Percentiles rank a stretch among this genome's conserved stretches.
Conservation (phyloP, 2,797 vertebrate species). For the Macroramphosus scolopax region DNA sequence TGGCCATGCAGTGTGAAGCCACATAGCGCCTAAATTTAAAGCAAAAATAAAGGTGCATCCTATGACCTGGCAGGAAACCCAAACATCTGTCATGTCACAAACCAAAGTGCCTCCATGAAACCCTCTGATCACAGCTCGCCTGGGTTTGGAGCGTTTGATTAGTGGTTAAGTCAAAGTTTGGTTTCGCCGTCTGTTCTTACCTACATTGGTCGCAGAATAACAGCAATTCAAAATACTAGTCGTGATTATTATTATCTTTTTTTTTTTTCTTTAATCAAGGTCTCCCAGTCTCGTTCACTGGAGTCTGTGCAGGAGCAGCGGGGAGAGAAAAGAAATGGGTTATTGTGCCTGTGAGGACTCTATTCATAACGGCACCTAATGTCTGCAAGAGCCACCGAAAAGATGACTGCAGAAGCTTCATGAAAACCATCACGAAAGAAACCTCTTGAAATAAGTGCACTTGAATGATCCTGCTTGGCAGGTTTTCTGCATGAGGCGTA, state of each 20-base stretch:
- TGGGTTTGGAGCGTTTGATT: constrained; percentile 47
- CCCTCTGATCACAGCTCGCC: constrained; percentile 10
- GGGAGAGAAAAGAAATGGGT: constrained; percentile 71
- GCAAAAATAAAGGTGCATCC: constrained; percentile 31
- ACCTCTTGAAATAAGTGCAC: constrained; percentile 38
- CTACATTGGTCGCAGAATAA: constrained; percentile 65
- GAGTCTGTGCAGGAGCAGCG: constrained; percentile 71
- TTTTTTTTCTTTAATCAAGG: too few relatives aligned
- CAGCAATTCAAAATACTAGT: constrained; percentile 53
- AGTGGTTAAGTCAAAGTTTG: constrained; percentile 57
- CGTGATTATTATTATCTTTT: constrained; percentile 51
- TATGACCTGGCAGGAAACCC: constrained; percentile 46
- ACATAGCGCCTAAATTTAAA: constrained; percentile 37
- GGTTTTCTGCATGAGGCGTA: constrained; percentile 29
- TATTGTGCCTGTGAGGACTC: constrained; percentile 59
- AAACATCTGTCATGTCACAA: constrained; percentile 51
- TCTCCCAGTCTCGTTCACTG: constrained; percentile 72
- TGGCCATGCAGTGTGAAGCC: constrained; percentile 54
- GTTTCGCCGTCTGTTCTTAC: constrained; percentile 69
- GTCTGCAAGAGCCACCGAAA: constrained; percentile 29
- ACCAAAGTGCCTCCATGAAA: constrained; percentile 46
- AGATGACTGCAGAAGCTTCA: constrained; percentile 27
- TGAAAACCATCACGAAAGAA: constrained; percentile 41
- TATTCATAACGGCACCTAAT: constrained; percentile 23
- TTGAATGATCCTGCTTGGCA: constrained; percentile 38